These are phyloP conservation scores for Epinephelus malabaricus DNA, from an alignment of 2,797 vertebrate genomes.

Conservation along the genomic window DNA sequence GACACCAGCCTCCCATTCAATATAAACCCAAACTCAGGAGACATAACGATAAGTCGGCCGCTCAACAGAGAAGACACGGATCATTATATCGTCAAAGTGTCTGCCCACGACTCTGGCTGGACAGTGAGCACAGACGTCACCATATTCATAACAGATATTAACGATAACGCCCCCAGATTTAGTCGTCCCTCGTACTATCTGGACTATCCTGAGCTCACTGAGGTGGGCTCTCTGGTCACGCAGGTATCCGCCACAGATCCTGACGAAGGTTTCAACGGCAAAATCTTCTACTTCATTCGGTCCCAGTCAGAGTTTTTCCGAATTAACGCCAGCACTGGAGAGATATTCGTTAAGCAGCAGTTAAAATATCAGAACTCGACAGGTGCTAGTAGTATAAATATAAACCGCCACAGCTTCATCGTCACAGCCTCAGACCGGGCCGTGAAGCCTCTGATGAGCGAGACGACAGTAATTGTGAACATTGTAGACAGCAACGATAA, in stretches of 20 bases:
- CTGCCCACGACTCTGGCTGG: constrained; percentile 98
- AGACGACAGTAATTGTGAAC: constrained; percentile 96
- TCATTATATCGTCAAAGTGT: constrained; percentile 94
- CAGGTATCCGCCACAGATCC: constrained; percentile 93
- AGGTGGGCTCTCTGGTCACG: constrained; percentile 91
- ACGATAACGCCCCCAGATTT: constrained; percentile 96
- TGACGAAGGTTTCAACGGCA: constrained; percentile 93
- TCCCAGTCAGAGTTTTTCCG: constrained; percentile 97
- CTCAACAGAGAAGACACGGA: constrained; percentile 95
- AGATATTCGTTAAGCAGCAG: constrained; percentile 95
- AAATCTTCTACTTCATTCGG: constrained; percentile 97
- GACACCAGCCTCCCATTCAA: constrained; percentile 93
- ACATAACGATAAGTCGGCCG: constrained; percentile 93
- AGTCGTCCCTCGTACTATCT: constrained; percentile 95
- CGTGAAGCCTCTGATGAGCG: constrained; percentile 92
- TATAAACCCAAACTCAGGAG: constrained; percentile 93
- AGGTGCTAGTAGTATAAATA: constrained; percentile 89
- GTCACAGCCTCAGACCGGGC: constrained; percentile 96
- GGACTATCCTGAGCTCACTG: constrained; percentile 94
- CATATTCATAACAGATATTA: constrained; percentile 94
- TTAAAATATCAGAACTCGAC: constrained; percentile 94
- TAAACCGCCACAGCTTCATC: constrained; percentile 98
- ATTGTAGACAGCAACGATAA: constrained; percentile 97
- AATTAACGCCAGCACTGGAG: constrained; percentile 94
- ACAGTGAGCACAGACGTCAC: constrained; percentile 98